These are phyloP conservation scores for Corythornis madagascariensis DNA, from an alignment of 2,113 vertebrate species.

Conservation along the genomic window DNA sequence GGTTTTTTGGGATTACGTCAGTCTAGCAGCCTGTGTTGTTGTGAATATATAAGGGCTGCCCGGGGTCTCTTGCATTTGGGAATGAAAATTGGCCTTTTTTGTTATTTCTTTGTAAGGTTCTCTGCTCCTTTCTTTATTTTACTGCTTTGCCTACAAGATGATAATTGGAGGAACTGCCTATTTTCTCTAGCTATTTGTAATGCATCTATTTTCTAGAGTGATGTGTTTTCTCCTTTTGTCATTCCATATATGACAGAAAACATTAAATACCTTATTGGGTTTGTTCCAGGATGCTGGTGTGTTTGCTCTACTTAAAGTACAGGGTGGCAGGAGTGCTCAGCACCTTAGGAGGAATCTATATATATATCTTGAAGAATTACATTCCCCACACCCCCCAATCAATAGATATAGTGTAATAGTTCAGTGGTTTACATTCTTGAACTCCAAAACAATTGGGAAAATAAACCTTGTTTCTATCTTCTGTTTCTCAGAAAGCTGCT, in stretches of 20 bases:
- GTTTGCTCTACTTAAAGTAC: background rate
- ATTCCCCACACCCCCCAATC: background rate
- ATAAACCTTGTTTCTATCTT: background rate
- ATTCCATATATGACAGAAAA: background rate
- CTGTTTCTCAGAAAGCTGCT: background rate
- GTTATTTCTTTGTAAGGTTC: background rate
- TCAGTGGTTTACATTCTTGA: background rate
- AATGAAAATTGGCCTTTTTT: slow-evolving; percentile 10
- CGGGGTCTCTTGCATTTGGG: slow-evolving; percentile 4
- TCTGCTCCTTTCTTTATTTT: background rate
- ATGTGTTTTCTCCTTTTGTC: background rate
- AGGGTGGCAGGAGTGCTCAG: background rate
- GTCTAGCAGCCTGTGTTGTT: background rate
- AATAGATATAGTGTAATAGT: background rate
- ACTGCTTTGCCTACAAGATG: background rate
- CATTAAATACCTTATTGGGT: background rate
- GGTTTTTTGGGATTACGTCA: background rate
- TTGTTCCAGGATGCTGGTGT: background rate
- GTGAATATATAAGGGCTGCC: background rate
- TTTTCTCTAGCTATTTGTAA: background rate
- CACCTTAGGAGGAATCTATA: rapidly evolving
- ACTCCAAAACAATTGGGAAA: background rate
- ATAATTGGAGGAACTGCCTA: background rate
- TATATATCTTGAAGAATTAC: background rate
- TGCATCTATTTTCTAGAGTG: background rate